phyloP scores from a whole-genome alignment of 2,797 vertebrate genomes.

The Phrynocephalus forsythii region DNA sequence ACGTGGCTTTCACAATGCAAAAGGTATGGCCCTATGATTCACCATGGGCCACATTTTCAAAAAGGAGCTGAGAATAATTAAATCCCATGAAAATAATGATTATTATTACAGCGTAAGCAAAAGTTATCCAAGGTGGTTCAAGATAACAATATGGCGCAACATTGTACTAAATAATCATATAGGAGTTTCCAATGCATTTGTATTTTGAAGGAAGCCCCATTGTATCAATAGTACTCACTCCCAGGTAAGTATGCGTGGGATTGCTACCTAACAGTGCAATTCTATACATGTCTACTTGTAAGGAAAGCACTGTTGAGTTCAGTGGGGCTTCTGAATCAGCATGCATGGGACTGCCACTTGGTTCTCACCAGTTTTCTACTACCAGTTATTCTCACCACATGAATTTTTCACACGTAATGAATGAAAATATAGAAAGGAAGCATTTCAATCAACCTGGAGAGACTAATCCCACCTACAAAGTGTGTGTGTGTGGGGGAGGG shows the following conservation, averaged over 20 bases:
- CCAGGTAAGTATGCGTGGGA: background rate
- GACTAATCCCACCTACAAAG: background rate
- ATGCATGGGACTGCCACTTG: background rate
- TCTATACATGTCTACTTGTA: background rate
- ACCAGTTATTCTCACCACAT: background rate
- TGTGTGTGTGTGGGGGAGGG: background rate
- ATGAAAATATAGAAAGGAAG: background rate
- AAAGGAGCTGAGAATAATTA: slow-evolving; percentile 40
- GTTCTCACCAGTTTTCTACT: background rate
- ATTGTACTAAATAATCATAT: background rate
- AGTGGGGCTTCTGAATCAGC: background rate
- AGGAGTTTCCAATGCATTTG: background rate
- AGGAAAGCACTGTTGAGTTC: background rate
- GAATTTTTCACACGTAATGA: background rate
- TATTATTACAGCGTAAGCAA: background rate
- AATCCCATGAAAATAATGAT: background rate
- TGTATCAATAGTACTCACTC: background rate
- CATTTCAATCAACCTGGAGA: background rate
- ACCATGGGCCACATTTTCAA: background rate
- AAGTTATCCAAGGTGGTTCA: background rate
- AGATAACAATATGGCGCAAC: background rate
- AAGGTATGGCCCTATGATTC: slow-evolving; percentile 4
- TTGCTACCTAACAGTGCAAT: background rate
- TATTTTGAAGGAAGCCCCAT: background rate
- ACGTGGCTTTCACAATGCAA: background rate